Percentiles rank a stretch among this genome's conserved stretches.
Conservation (phyloP, 2,797 vertebrate genomes). For the Nothura maculosa region DNA sequence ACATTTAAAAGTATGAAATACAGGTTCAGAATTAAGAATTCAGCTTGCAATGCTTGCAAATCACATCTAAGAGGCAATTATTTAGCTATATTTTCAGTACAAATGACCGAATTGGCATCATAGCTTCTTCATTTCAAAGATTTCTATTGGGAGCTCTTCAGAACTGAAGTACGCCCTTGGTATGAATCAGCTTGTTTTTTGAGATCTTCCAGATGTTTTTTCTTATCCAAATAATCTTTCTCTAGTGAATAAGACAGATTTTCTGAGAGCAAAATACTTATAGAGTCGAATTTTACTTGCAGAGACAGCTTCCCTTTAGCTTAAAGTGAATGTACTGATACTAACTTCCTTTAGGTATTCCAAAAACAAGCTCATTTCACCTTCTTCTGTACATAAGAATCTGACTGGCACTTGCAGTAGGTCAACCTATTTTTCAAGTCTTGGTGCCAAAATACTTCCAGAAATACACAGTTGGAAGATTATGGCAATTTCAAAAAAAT, state of each 20-base stretch:
- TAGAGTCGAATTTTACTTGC: conserved; percentile 30
- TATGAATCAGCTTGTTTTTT: conserved; percentile 42
- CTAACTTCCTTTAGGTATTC: conserved; percentile 30
- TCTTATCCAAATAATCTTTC: conserved; percentile 63
- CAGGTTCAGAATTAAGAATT: conserved; percentile 41
- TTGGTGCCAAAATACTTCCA: not conserved
- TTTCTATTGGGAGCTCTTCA: conserved; percentile 64
- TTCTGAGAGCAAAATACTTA: conserved; percentile 53
- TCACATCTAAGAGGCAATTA: conserved; percentile 57
- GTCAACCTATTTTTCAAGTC: not conserved
- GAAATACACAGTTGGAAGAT: not conserved
- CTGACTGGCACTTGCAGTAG: conserved; percentile 14
- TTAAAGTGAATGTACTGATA: conserved; percentile 26
- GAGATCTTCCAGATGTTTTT: conserved; percentile 66
- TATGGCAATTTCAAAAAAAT: not conserved
- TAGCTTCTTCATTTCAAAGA: conserved; percentile 51
- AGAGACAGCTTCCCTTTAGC: conserved; percentile 4
- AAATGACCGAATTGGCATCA: conserved; percentile 3
- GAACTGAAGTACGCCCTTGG: conserved; percentile 41
- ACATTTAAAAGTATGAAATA: conserved; percentile 36
- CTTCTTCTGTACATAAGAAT: not conserved
- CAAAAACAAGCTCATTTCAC: conserved; percentile 44
- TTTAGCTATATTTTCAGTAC: conserved; percentile 26
- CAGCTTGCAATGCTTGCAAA: conserved; percentile 32
- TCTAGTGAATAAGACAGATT: conserved; percentile 46